Evolutionary conservation across 2,113 vertebrate species (phyloP).

Genomic region (Clupea harengus): DNA sequence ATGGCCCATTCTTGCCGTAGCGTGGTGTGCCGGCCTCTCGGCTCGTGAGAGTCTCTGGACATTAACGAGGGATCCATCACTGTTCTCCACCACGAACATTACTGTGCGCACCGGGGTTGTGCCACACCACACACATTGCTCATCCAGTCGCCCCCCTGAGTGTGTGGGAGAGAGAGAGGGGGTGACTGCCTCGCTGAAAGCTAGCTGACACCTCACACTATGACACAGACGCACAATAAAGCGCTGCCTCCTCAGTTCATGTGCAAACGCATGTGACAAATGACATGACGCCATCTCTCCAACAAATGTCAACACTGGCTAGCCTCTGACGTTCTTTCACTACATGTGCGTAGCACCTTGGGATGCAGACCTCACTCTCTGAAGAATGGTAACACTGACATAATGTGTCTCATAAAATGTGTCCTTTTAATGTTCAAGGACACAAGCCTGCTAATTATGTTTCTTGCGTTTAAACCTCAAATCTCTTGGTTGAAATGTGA

Average conservation of each 20-base stretch:
- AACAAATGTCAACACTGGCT: background rate
- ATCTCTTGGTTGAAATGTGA: background rate
- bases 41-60: slow-evolving; percentile 43
- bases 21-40: slow-evolving; percentile 33
- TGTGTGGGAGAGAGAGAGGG: background rate
- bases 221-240: background rate
- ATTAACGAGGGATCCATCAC: slow-evolving; percentile 58
- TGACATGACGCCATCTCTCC: background rate
- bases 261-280: background rate
- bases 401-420: background rate
- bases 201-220: background rate
- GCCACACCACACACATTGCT: background rate
- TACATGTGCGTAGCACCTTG: background rate
- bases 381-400: background rate
- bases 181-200: background rate
- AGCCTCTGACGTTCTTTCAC: background rate
- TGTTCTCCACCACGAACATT: slow-evolving; percentile 40
- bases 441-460: background rate
- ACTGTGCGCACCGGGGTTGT: background rate
- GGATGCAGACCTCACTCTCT: background rate
- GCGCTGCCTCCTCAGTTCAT: background rate
- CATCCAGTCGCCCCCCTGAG: background rate
- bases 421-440: background rate
- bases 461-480: background rate
- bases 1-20: slow-evolving; percentile 62